A percentile compares a stretch with the other conserved stretches of the same genome.
Conservation (phyloP, 2,888 invertebrate species). For the Agonopterix subpropinquella region DNA sequence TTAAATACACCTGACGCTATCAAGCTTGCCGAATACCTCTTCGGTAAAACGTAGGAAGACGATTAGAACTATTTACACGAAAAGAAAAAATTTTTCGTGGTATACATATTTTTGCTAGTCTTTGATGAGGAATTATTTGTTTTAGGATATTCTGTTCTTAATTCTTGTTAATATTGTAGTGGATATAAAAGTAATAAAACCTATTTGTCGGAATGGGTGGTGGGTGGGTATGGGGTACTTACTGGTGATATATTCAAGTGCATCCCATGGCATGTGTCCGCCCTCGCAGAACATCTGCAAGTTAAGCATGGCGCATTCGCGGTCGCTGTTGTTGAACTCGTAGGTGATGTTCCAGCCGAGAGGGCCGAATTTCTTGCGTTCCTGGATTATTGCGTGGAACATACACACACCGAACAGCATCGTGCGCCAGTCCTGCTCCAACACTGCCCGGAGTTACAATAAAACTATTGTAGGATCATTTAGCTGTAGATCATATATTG, state of each 20-base stretch:
- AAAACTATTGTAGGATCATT: neutral
- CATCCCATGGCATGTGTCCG: slow-evolving; percentile 89
- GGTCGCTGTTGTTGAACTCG: slow-evolving; percentile 94
- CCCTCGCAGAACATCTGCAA: slow-evolving; percentile 87
- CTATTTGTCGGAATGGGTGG: neutral
- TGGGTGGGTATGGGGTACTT: slow-evolving; percentile 12
- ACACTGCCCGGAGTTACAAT: slow-evolving; percentile 47
- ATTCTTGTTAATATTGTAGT: too few species aligned
- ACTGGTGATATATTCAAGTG: slow-evolving; percentile 91
- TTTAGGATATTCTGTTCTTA: too few species aligned
- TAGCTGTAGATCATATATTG: neutral
- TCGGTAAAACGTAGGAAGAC: too few species aligned
- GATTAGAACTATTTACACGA: too few species aligned
- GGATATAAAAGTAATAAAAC: too few species aligned
- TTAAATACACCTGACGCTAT: too few species aligned
- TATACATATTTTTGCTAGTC: too few species aligned
- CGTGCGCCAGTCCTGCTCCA: slow-evolving; percentile 81
- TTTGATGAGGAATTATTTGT: too few species aligned
- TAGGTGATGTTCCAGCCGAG: slow-evolving; percentile 95
- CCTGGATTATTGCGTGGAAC: slow-evolving; percentile 95
- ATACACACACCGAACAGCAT: slow-evolving; percentile 90
- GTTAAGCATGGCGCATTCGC: slow-evolving; percentile 91
- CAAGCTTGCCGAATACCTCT: too few species aligned
- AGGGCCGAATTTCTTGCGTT: slow-evolving; percentile 94
- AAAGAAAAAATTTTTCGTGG: too few species aligned